Evolutionary conservation across 2,797 vertebrate species (phyloP), one percentile per base, ranked within the genome.

Genomic region (Pseudotriccus pelzelni): DNA sequence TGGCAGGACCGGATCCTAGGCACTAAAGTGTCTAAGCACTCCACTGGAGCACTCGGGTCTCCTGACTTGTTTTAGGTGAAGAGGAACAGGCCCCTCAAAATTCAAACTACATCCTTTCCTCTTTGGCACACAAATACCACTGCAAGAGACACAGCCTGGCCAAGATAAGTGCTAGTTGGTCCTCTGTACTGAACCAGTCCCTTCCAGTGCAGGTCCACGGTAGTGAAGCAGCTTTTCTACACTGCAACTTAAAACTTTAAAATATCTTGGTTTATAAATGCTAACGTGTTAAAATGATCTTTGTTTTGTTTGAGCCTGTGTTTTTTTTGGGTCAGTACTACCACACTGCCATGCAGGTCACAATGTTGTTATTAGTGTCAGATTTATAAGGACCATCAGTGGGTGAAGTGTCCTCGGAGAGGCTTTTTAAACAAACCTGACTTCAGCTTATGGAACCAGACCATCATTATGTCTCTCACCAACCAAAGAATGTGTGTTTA

Each of bases 371-470:
- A 77, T 90, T 94, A 96, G 62, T 47, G 43, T 78, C 64, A 66
- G 69, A 92, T 96, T 96, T 93, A 91, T 87, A 93, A 86, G 84
- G 56, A 84, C 85, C 84, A 90, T 94, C 91, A 70, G 81, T 64
- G 36, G 69, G 88, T 89, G 84, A 92, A 89, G 60, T 81, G 80
- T 73, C 83, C 95, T 93, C 86, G 50, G 76, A 93, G 92, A 93
- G 87, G 78, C 53, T 89, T 95, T 97, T 96, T 94, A 97, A 97
- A 96, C 94, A 97, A 96, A 94, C 67, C 74, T 56, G 79, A 90
- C 92, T 96, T 93, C 83, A 90, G 87, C 91, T 95, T 76, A 87
- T 72, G 94, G 93, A 93, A 87, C 79, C 80, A 91, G 81, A 94
- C 91, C 63, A 87, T 92, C 93, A 86, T 95, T 95, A 95, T 41